Percentiles rank a stretch among this genome's conserved stretches.
Conservation (phyloP, 2,888 invertebrate genomes). For the Cerastoderma edule region DNA sequence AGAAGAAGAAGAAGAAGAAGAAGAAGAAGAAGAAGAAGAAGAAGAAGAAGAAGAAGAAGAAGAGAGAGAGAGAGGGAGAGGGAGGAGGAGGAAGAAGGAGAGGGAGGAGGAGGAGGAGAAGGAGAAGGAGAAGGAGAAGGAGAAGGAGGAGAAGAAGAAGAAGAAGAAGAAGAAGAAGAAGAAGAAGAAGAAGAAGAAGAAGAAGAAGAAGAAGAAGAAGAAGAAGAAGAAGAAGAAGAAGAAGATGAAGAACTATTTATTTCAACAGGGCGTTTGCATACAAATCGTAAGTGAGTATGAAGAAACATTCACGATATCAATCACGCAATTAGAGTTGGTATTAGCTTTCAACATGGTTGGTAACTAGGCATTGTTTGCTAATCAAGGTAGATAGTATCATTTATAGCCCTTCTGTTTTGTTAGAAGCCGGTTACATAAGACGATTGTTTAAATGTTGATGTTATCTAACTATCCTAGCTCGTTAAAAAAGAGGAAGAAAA, state of each 20-base stretch:
- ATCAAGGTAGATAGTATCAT: too few species aligned
- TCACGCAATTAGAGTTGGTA: too few species aligned
- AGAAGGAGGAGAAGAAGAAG: slow-evolving; percentile 6
- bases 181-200: neutral
- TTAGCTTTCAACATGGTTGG: too few species aligned
- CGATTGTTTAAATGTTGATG: too few species aligned
- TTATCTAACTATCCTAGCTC: too few species aligned
- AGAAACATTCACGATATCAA: too few species aligned
- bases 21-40: slow-evolving; percentile 6
- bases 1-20: slow-evolving; percentile 9
- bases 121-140: neutral
- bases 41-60: slow-evolving; percentile 7
- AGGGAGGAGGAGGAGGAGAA: neutral
- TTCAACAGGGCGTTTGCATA: too few species aligned
- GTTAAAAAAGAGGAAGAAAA: too few species aligned
- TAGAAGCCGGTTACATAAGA: too few species aligned
- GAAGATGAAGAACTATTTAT: slow-evolving; percentile 1
- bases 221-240: neutral
- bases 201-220: neutral
- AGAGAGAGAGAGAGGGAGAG: neutral
- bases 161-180: slow-evolving; percentile 7
- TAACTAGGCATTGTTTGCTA: too few species aligned
- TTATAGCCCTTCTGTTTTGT: too few species aligned
- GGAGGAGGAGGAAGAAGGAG: neutral
- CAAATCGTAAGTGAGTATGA: too few species aligned